Base-by-base conservation (phyloP, 2,888 invertebrate species). In the Opisthograptis luteolata region DNA sequence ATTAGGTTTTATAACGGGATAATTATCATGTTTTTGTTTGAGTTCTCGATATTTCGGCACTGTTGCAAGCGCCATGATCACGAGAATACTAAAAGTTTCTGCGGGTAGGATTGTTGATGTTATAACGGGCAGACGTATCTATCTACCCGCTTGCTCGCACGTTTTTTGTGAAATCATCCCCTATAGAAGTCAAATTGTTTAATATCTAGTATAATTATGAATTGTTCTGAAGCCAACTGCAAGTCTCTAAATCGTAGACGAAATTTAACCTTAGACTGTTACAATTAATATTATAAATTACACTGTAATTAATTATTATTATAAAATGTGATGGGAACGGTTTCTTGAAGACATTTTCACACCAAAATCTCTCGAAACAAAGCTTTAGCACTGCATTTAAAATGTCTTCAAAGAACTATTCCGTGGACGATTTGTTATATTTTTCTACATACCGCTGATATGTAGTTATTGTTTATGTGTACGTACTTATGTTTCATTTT, bases 201-300 rank as follows among this genome's bases (percentile, higher is more conserved):
- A n/a, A n/a, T n/a, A n/a, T n/a, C n/a, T n/a, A n/a, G n/a, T n/a
- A n/a, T n/a, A n/a, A n/a, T n/a, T 7, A 25, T 27, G 7, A 15
- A 14, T 27, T 5, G 5, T 17, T 30, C 8, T 22, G 36, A 22
- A 2, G 2, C 25, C 12, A 12, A 15, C 12, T 20, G 34, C 28
- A 40, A 9, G 17, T 14, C 20, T 10, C 9, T 20, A 7, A 8
- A 6, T 14, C 6, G 30, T 39, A 46, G 46, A 42, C 22, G 25
- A 28, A 32, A 46, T 54, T 36, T 51, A 42, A 47, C 48, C 55
- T 44, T 59, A 53, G 56, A 44, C 47, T 56, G 56, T 60, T 63
- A 56, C 22, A 48, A 48, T 44, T 40, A 36, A 13, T 35, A 31
- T 3, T 40, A 40, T 39, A 24, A 36, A 2, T n/a, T 14, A 17